Base-by-base conservation (phyloP, 1,140 invertebrate genomes). In the Bradysia coprophila region DNA sequence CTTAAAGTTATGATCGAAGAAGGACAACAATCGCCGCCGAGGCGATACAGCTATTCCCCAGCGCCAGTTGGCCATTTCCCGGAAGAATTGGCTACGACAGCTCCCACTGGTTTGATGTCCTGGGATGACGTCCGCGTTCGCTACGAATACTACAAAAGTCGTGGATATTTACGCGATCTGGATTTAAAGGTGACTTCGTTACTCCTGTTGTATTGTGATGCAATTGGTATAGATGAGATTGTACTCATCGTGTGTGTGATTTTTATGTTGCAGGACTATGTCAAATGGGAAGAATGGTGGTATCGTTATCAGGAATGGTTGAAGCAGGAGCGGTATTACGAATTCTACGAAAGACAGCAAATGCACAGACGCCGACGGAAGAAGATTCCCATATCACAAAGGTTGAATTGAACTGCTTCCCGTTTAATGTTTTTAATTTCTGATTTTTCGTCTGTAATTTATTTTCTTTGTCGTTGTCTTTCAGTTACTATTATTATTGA, bases 201-300 rank as follows among this genome's bases (percentile, higher is more conserved):
- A 38, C 13, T 36, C 15, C 16, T 6, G 13, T n/a, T n/a, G n/a
- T n/a, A n/a, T n/a, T n/a, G n/a, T n/a, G n/a, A n/a, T n/a, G n/a
- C n/a, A n/a, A n/a, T n/a, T n/a, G n/a, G 13, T 19, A 20, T 18
- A 38, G 13, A 20, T 20, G 21, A 38, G 3, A 3, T 19, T 10
- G 5, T 15, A 10, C 13, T 36, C 15, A 36, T n/a, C n/a, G n/a
- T 9, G n/a, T n/a, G 18, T 28, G 24, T 28, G 9, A 36, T 36
- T 43, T 38, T 22, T 40, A 20, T 40, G 37, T 38, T 11, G 1
- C 38, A 83, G 44, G 86, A 90, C 58, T 90, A 88, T 56, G 72
- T 87, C 21, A 88, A 89, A 57, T 90, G 85, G 85, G 86, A 90
- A 62, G 81, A 88, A 61, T 90, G 86, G 86, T 90, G 84, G 83